These are phyloP conservation scores for Latrodectus geometricus DNA, from an alignment of 1,140 invertebrate species.

Conservation along the genomic window DNA sequence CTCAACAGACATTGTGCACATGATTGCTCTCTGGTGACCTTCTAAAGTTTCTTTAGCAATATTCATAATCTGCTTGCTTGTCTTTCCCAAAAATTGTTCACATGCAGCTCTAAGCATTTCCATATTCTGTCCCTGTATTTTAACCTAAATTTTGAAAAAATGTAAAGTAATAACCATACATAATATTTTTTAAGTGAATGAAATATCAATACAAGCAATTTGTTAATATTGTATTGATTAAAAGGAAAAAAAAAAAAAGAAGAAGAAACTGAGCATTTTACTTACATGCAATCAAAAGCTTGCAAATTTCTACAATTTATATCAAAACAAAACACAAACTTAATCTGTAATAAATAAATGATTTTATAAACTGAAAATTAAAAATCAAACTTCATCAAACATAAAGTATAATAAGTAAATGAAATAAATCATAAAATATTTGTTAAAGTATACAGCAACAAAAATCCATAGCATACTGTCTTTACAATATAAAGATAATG, in stretches of 20 bases:
- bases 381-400: neutral
- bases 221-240: constrained; percentile 71
- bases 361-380: neutral
- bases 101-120: constrained; percentile 97
- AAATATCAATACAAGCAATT: no score
- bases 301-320: neutral
- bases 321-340: constrained; percentile 33
- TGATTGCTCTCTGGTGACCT: constrained; percentile 97
- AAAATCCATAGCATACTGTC: no score
- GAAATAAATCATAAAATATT: neutral
- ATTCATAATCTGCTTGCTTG: constrained; percentile 88
- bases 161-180: neutral
- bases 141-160: constrained; percentile 73
- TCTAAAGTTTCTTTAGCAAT: constrained; percentile 96
- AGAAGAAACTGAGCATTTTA: neutral
- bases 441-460: no score
- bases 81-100: constrained; percentile 95
- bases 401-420: constrained; percentile 2
- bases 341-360: constrained; percentile 5
- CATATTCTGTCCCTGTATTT: constrained; percentile 97
- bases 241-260: neutral
- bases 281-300: neutral
- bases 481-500: no score
- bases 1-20: constrained; percentile 99
- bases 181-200: no score